phyloP scores from a whole-genome alignment of 2,888 invertebrate species.

The Tenthredo livida region DNA sequence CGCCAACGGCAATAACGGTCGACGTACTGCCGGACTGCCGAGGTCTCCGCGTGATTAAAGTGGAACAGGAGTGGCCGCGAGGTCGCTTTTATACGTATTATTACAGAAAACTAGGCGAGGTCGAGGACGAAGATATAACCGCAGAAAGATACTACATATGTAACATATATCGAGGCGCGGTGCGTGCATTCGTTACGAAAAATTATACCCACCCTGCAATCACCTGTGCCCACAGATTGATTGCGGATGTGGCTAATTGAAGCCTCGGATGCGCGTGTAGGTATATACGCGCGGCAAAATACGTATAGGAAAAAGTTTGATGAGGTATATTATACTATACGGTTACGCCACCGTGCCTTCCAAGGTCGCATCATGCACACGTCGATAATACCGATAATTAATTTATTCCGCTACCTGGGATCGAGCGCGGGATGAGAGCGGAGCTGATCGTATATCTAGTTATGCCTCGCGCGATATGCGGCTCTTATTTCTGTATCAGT shows the following conservation, averaged over 20 bases:
- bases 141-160: neutral
- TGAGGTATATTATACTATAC: neutral
- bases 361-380: neutral
- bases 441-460: neutral
- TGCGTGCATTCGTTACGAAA: neutral
- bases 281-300: neutral
- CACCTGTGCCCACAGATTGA: constrained; percentile 14
- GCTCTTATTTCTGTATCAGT: neutral
- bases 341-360: constrained; percentile 12
- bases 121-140: constrained; percentile 5
- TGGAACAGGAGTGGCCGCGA: constrained; percentile 39
- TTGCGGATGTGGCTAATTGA: constrained; percentile 24
- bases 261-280: neutral
- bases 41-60: constrained; percentile 35
- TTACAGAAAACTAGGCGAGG: neutral
- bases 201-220: neutral
- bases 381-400: constrained; percentile 7
- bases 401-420: neutral
- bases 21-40: neutral
- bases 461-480: neutral
- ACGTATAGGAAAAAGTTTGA: neutral
- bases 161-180: neutral
- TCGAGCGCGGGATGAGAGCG: neutral
- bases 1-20: constrained; percentile 5
- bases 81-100: neutral